phyloP scores from a whole-genome alignment of 2,888 invertebrate genomes.

The Physocephala rufipes region DNA sequence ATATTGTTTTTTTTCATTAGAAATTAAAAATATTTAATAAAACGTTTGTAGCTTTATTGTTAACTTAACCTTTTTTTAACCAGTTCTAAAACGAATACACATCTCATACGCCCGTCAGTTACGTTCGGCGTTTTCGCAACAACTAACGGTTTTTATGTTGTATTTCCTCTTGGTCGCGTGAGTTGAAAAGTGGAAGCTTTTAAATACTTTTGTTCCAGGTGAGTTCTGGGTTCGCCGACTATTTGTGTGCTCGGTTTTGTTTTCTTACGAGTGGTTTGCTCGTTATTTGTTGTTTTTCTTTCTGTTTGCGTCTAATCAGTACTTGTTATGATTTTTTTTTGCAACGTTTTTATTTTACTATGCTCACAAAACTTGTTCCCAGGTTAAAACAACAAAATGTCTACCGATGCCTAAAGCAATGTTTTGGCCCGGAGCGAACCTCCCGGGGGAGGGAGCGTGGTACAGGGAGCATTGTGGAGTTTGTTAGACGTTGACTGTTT shows the following conservation, averaged over 20 bases:
- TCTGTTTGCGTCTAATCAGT: not conserved
- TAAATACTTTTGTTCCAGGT: conserved; percentile 18
- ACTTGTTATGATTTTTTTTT: not conserved
- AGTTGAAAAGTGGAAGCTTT: conserved; percentile 25
- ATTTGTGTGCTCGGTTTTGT: not conserved
- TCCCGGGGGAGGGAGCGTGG: too few relatives aligned
- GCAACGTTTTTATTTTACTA: not conserved
- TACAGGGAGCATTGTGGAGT: too few relatives aligned
- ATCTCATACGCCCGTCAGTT: conserved; percentile 48
- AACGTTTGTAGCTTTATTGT: conserved; percentile 16
- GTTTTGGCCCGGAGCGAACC: too few relatives aligned
- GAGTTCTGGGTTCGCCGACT: conserved; percentile 8
- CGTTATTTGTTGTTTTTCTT: not conserved
- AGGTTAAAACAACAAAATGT: not conserved
- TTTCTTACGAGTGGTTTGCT: not conserved
- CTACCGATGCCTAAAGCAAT: too few relatives aligned
- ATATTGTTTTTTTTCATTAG: not conserved
- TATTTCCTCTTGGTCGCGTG: conserved; percentile 18
- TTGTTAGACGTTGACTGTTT: too few relatives aligned
- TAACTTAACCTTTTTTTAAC: conserved; percentile 23
- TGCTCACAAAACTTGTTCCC: not conserved
- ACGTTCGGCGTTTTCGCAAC: conserved; percentile 51
- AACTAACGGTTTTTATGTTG: conserved; percentile 49
- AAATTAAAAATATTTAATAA: conserved; percentile 2
- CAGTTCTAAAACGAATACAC: conserved; percentile 35